Evolutionary conservation across 1,140 invertebrate genomes (phyloP).

Genomic region (Tyrophagus putrescentiae): DNA sequence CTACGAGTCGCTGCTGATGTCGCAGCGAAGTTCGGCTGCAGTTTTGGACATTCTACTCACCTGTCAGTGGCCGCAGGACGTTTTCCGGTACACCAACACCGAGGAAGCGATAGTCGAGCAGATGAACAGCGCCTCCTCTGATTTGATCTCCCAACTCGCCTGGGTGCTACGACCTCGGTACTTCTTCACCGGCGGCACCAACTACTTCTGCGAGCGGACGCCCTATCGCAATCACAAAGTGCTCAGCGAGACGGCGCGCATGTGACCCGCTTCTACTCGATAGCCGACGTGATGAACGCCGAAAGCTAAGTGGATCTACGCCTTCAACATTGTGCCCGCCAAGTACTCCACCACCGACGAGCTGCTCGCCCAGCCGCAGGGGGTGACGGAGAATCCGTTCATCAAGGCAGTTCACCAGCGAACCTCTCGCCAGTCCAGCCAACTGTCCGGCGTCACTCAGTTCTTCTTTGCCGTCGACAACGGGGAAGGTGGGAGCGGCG

Average conservation of each 20-base stretch:
- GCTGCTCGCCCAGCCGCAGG: conserved; percentile 63
- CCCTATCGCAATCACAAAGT: conserved; percentile 62
- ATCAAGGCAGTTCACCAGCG: conserved; percentile 27
- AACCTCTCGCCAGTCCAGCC: no score
- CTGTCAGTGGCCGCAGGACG: conserved; percentile 66
- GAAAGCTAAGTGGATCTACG: conserved; percentile 73
- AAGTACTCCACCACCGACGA: conserved; percentile 57
- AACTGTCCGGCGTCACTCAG: no score
- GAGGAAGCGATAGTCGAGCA: conserved; percentile 28
- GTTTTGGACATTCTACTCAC: conserved; percentile 73
- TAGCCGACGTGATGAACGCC: conserved; percentile 65
- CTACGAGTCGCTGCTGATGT: conserved; percentile 15
- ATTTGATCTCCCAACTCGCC: conserved; percentile 61
- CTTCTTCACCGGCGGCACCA: conserved; percentile 64
- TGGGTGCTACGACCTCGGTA: conserved; percentile 77
- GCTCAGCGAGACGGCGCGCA: conserved; percentile 39
- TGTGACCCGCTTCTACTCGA: conserved; percentile 67
- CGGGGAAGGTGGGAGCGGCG: conserved; percentile 21
- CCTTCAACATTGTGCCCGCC: conserved; percentile 67
- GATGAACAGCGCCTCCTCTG: conserved; percentile 40
- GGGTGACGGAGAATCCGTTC: conserved; percentile 74
- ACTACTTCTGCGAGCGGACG: conserved; percentile 66
- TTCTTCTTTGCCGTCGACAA: conserved; percentile 37
- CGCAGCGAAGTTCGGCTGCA: background rate
- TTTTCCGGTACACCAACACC: conserved; percentile 39